Conservation (phyloP, 2,113 vertebrate genomes). For the Psittacara wagleri region DNA sequence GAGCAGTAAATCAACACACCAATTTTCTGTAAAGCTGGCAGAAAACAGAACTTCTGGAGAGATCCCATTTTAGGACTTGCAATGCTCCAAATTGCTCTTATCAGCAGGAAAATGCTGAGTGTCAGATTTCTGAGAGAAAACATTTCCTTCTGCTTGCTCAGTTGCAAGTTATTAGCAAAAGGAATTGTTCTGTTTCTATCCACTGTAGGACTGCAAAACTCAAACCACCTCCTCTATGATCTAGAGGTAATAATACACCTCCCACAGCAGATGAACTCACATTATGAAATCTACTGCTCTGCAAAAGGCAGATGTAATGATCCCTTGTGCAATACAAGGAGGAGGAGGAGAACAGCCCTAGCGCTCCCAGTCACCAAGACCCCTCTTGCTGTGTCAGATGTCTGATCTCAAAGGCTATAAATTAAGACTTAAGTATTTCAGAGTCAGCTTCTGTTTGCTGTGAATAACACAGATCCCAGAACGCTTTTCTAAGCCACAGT, state of each 20-base stretch:
- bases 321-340: background rate
- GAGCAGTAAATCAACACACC: background rate
- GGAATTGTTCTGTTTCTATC: background rate
- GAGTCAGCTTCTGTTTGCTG: background rate
- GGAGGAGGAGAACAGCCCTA: background rate
- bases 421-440: background rate
- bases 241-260: background rate
- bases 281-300: background rate
- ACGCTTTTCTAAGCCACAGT: background rate
- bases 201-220: background rate
- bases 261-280: rapidly evolving
- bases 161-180: background rate
- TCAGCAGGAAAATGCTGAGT: background rate
- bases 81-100: background rate
- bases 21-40: background rate
- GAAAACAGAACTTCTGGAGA: background rate
- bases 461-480: rapidly evolving
- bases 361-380: background rate
- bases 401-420: background rate
- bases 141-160: background rate
- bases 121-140: background rate
- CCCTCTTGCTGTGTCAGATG: background rate
- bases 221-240: background rate
- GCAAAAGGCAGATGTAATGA: background rate
- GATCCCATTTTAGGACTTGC: background rate